These are phyloP conservation scores for Zaprionus davidi DNA, from an alignment of 1,140 invertebrate species.

Conservation along the genomic window DNA sequence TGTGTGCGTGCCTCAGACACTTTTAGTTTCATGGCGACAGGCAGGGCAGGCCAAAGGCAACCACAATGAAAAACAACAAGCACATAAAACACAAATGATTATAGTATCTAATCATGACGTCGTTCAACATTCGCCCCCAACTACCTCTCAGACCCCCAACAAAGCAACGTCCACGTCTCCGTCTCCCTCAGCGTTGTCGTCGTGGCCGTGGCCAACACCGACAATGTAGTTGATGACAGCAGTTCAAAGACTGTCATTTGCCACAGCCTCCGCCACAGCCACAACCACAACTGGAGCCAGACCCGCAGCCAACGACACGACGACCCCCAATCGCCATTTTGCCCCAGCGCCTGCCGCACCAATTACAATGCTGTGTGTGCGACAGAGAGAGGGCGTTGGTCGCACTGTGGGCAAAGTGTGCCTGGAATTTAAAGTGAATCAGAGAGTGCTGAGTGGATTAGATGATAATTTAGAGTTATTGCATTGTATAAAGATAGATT, in stretches of 20 bases:
- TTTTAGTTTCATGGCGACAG: conserved; percentile 58
- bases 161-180: not conserved
- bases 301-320: not conserved
- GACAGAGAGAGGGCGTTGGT: not conserved
- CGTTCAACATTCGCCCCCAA: conserved; percentile 44
- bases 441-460: conserved; percentile 28
- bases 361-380: conserved; percentile 16
- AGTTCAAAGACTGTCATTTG: conserved; percentile 79
- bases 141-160: not conserved
- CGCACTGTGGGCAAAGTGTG: conserved; percentile 40
- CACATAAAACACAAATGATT: conserved; percentile 82
- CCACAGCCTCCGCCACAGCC: conserved; percentile 48
- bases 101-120: conserved; percentile 82
- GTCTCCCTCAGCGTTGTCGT: conserved; percentile 11
- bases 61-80: conserved; percentile 73
- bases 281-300: conserved; percentile 29
- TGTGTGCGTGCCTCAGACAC: conserved; percentile 56
- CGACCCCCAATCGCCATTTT: conserved; percentile 30
- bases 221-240: conserved; percentile 80
- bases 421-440: conserved; percentile 34
- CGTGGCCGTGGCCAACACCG: conserved; percentile 55
- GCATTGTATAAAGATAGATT: not conserved
- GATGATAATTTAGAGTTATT: conserved; percentile 16
- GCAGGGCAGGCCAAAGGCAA: conserved; percentile 45
- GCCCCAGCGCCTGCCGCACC: conserved; percentile 14